These are phyloP conservation scores for Bothrops jararaca DNA, from an alignment of 2,113 vertebrate species.

Conservation along the genomic window DNA sequence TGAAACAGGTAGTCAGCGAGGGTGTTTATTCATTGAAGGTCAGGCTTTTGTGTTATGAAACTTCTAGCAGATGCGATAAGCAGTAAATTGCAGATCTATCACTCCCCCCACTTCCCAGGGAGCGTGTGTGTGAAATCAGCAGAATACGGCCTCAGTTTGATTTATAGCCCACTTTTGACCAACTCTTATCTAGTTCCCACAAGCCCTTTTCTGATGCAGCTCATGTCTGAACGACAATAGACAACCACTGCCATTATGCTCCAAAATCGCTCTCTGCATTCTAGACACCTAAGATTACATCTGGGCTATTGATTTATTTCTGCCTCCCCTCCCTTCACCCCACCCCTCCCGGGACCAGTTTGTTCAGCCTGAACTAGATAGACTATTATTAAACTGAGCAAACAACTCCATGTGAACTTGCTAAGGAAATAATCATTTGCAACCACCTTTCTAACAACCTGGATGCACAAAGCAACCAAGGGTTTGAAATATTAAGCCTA, in stretches of 20 bases:
- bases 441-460: conserved; percentile 63
- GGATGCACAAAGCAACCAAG: conserved; percentile 59
- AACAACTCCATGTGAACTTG: conserved; percentile 75
- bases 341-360: conserved; percentile 72
- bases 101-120: conserved; percentile 55
- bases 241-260: conserved; percentile 90
- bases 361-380: conserved; percentile 78
- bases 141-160: conserved; percentile 82
- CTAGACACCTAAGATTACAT: conserved; percentile 97
- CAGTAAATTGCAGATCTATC: conserved; percentile 88
- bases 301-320: conserved; percentile 94
- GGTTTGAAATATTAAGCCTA: conserved; percentile 70
- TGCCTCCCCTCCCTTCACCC: conserved; percentile 61
- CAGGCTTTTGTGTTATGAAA: conserved; percentile 85
- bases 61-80: conserved; percentile 87
- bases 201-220: conserved; percentile 86
- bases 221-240: conserved; percentile 95
- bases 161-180: conserved; percentile 92
- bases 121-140: conserved; percentile 79
- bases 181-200: conserved; percentile 94
- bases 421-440: conserved; percentile 77
- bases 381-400: conserved; percentile 77
- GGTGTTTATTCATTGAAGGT: conserved; percentile 84
- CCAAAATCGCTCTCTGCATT: conserved; percentile 86
- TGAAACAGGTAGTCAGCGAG: conserved; percentile 67